A percentile compares a stretch with the other conserved stretches of the same genome.
phyloP scores from a whole-genome alignment of 2,797 vertebrate genomes.

The Champsocephalus gunnari region DNA sequence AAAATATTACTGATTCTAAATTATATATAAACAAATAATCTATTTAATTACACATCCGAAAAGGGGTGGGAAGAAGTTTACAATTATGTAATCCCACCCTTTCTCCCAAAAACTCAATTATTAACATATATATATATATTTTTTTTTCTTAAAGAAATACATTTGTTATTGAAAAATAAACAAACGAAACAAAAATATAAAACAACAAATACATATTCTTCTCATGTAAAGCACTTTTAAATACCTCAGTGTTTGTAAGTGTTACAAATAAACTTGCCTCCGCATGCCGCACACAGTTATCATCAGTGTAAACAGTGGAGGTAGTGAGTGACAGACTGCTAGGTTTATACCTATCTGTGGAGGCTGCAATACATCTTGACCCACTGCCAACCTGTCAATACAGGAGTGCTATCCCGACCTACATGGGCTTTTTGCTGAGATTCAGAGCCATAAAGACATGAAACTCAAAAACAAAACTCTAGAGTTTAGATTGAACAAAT shows the following conservation, averaged over 20 bases:
- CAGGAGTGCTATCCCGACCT: constrained; percentile 11
- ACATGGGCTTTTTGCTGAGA: constrained; percentile 11
- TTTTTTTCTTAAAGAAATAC: no score
- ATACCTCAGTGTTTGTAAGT: constrained; percentile 1
- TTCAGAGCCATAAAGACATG: constrained; percentile 2
- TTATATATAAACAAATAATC: no score
- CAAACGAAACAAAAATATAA: no score
- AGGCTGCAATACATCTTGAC: constrained; percentile 48
- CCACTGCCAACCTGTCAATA: constrained; percentile 48
- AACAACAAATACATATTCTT: not conserved
- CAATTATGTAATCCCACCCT: no score
- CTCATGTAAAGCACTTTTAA: not conserved
- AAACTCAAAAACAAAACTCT: constrained; percentile 36
- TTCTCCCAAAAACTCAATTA: no score
- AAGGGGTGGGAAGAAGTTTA: no score
- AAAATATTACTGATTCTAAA: no score
- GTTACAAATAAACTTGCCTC: constrained; percentile 4
- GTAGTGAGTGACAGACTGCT: constrained; percentile 43
- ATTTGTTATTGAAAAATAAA: no score
- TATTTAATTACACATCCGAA: no score
- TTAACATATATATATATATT: no score
- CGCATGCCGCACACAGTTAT: constrained; percentile 25
- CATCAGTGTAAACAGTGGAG: constrained; percentile 22
- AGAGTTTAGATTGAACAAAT: constrained; percentile 26
- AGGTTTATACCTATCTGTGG: constrained; percentile 24